These are phyloP conservation scores for Drosophila vallismaia DNA, from an alignment of 2,888 invertebrate genomes.

Conservation along the genomic window DNA sequence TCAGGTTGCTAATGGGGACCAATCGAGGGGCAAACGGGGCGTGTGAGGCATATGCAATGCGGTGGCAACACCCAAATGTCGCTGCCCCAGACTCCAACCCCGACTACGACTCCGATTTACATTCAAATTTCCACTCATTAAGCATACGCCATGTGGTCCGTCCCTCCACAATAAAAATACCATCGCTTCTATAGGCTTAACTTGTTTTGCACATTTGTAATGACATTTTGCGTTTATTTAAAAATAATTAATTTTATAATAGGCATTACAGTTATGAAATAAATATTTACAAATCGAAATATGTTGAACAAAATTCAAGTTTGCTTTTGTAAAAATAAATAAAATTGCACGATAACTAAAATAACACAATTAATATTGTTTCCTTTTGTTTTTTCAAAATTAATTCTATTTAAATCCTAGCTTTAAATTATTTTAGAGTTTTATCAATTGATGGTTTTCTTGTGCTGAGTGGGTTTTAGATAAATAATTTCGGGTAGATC, in stretches of 20 bases:
- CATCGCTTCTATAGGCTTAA: constrained; percentile 1
- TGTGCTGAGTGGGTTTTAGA: constrained; percentile 32
- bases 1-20: constrained; percentile 60
- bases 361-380: constrained; percentile 55
- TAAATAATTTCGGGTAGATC: constrained; percentile 50
- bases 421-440: constrained; percentile 27
- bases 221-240: constrained; percentile 69
- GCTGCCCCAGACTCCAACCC: constrained; percentile 6
- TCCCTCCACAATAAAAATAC: constrained; percentile 1
- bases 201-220: constrained; percentile 69
- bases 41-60: constrained; percentile 63
- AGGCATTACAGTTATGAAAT: constrained; percentile 70
- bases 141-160: constrained; percentile 30
- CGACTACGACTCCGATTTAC: constrained; percentile 8
- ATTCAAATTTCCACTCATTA: constrained; percentile 21
- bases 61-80: constrained; percentile 48
- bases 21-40: constrained; percentile 23
- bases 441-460: constrained; percentile 32
- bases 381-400: constrained; percentile 29
- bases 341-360: constrained; percentile 74
- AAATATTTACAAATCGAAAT: constrained; percentile 83
- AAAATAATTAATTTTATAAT: constrained; percentile 50
- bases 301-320: constrained; percentile 64
- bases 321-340: constrained; percentile 66
- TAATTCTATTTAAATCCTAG: constrained; percentile 24